Conservation (phyloP, 2,113 vertebrate species). For the Sander lucioperca region DNA sequence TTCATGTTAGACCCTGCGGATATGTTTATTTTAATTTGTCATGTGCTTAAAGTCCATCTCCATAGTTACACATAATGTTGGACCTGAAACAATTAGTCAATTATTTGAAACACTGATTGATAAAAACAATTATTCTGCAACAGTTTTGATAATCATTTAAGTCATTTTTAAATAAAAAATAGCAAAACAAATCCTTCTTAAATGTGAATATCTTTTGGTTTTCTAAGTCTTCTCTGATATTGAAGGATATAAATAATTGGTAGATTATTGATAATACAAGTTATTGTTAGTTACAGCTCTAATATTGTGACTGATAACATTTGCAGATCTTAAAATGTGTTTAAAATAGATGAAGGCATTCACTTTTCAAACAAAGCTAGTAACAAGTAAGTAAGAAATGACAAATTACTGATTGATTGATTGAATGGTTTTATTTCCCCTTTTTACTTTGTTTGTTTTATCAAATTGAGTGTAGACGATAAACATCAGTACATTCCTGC, state of each 20-base stretch:
- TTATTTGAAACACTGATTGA: neutral
- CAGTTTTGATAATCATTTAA: neutral
- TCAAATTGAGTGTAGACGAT: neutral
- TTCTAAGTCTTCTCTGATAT: neutral
- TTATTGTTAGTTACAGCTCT: neutral
- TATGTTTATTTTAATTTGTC: neutral
- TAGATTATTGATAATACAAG: neutral
- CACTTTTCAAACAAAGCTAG: neutral
- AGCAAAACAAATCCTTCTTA: too few species aligned
- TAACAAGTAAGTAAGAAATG: neutral
- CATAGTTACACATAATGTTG: neutral
- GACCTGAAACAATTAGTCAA: neutral
- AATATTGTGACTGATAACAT: neutral
- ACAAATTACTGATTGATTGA: neutral
- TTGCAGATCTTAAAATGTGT: neutral
- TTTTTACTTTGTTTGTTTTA: neutral
- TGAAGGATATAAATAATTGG: neutral
- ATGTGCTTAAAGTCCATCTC: too few species aligned
- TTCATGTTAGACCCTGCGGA: neutral
- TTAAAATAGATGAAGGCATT: neutral
- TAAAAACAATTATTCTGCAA: neutral
- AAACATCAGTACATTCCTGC: neutral
- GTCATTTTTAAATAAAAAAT: neutral
- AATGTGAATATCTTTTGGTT: neutral
- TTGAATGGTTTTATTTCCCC: neutral